Conservation (phyloP, 2,888 invertebrate species). For the Ennomos quercinarius region DNA sequence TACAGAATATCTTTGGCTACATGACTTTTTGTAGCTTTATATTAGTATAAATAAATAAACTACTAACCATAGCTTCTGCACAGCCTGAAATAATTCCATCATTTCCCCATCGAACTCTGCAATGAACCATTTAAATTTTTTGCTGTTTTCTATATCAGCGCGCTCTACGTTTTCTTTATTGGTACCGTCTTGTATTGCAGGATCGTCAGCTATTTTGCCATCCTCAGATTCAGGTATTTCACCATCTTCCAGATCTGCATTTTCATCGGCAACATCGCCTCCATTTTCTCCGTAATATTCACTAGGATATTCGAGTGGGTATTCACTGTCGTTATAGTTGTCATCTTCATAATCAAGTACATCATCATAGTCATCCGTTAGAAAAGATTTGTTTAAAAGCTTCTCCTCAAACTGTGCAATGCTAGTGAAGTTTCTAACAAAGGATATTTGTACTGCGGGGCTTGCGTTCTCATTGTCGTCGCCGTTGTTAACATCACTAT, state of each 20-base stretch:
- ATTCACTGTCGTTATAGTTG: slow-evolving; percentile 40
- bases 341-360: slow-evolving; percentile 35
- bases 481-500: not conserved
- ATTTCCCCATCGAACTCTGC: slow-evolving; percentile 14
- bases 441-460: slow-evolving; percentile 8
- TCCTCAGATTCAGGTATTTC: slow-evolving; percentile 11
- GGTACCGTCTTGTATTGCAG: not conserved
- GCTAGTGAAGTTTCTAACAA: slow-evolving; percentile 28
- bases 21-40: too few relatives aligned
- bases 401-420: slow-evolving; percentile 32
- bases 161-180: not conserved
- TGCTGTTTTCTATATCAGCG: slow-evolving; percentile 13
- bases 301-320: slow-evolving; percentile 25
- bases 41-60: not conserved
- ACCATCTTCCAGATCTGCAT: not conserved
- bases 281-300: slow-evolving; percentile 37
- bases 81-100: not conserved
- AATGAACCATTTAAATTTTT: slow-evolving; percentile 8
- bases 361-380: slow-evolving; percentile 34
- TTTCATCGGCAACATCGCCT: slow-evolving; percentile 16
- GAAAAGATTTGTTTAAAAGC: slow-evolving; percentile 10
- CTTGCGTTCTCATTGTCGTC: not conserved
- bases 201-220: not conserved
- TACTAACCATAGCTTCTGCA: slow-evolving; percentile 11
- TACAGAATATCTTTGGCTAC: too few relatives aligned